Conservation (phyloP, 37 sponge, comb jelly and placozoan species). For the Beroe ovata region DNA sequence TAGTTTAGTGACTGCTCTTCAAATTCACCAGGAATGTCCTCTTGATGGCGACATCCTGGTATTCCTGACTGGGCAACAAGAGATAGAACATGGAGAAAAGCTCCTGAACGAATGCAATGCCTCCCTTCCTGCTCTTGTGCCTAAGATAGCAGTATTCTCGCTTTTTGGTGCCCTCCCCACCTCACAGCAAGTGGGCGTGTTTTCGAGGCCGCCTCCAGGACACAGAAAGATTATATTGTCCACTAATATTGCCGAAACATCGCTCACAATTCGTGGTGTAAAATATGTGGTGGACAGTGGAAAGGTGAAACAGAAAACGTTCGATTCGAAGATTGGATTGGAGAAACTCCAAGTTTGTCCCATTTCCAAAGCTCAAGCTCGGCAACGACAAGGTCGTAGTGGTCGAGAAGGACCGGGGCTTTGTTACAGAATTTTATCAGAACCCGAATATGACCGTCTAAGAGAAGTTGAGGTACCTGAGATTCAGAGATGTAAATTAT, state of each 20-base stretch:
- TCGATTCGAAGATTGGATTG: slow-evolving; percentile 81
- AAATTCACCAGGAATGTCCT: slow-evolving; percentile 79
- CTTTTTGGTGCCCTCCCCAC: slow-evolving; percentile 90
- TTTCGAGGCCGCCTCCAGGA: slow-evolving; percentile 66
- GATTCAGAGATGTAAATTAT: slow-evolving; percentile 87
- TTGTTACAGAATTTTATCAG: slow-evolving; percentile 92
- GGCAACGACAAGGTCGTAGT: slow-evolving; percentile 87
- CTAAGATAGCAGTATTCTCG: slow-evolving; percentile 74
- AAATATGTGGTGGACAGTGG: slow-evolving; percentile 91
- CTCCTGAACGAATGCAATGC: slow-evolving; percentile 68
- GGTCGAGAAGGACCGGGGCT: slow-evolving; percentile 84
- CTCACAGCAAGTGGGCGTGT: slow-evolving; percentile 72
- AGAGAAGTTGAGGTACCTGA: slow-evolving; percentile 80
- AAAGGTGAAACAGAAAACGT: slow-evolving; percentile 86
- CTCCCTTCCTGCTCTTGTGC: slow-evolving; percentile 70
- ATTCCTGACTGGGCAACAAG: slow-evolving; percentile 92
- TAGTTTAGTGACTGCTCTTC: slow-evolving; percentile 80
- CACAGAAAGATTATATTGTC: slow-evolving; percentile 87
- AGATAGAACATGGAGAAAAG: slow-evolving; percentile 77
- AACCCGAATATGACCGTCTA: slow-evolving; percentile 75
- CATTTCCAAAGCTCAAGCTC: slow-evolving; percentile 89
- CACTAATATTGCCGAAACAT: slow-evolving; percentile 96
- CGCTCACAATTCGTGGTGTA: slow-evolving; percentile 87
- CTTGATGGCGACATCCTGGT: slow-evolving; percentile 83
- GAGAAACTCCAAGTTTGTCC: slow-evolving; percentile 86